A percentile compares a stretch with the other conserved stretches of the same genome.
These are phyloP conservation scores for Enteromius afrohamiltoni DNA, from an alignment of 2,797 vertebrate genomes.

Conservation along the genomic window DNA sequence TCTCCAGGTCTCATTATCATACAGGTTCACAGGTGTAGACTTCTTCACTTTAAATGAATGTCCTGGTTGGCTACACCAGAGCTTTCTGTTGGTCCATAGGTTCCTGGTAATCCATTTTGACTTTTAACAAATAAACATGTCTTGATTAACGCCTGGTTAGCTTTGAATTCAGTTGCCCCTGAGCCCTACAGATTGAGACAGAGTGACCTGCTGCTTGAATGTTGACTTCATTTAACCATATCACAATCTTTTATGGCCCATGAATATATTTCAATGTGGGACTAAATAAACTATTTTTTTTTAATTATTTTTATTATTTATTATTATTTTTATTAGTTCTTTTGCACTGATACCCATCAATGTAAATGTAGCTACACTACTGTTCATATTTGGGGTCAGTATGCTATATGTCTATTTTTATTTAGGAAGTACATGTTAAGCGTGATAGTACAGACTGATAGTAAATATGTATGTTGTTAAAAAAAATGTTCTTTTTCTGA, in stretches of 20 bases:
- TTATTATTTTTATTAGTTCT: neutral
- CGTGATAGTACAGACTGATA: neutral
- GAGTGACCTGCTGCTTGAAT: neutral
- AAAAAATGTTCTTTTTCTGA: no score
- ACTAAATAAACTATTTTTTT: neutral
- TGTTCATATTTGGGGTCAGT: neutral
- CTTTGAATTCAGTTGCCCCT: neutral
- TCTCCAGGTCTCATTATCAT: neutral
- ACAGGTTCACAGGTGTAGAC: constrained; percentile 19
- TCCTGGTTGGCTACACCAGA: constrained; percentile 11
- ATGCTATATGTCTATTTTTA: neutral
- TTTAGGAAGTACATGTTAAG: neutral
- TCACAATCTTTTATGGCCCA: neutral
- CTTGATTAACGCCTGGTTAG: neutral
- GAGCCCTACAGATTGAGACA: neutral
- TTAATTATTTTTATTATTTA: neutral
- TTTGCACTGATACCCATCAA: neutral
- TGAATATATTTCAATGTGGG: neutral
- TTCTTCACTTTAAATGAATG: constrained; percentile 7
- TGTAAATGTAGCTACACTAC: neutral
- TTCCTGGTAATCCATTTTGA: constrained; percentile 5
- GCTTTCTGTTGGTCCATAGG: constrained; percentile 2
- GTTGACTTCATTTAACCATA: neutral
- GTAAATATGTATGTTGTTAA: neutral
- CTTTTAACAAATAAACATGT: constrained; percentile 4